These are phyloP conservation scores for Sternarchorhynchus goeldii DNA, from an alignment of 2,797 vertebrate genomes.

Conservation along the genomic window DNA sequence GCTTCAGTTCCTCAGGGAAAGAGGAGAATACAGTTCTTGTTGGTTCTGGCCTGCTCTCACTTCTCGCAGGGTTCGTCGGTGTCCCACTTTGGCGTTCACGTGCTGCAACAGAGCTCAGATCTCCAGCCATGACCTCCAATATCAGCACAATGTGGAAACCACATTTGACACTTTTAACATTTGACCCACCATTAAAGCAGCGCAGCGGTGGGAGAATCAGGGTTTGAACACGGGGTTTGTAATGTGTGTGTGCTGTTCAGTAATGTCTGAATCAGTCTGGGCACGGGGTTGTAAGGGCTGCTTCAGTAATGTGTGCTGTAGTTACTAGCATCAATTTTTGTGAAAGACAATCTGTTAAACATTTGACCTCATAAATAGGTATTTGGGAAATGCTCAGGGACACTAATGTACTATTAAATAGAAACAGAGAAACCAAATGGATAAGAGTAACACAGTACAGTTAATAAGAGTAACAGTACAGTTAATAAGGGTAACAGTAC, in stretches of 20 bases:
- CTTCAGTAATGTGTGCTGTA: conserved; percentile 46
- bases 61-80: background rate
- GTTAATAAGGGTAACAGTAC: no score
- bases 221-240: no score
- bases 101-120: background rate
- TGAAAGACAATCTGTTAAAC: conserved; percentile 56
- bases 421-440: conserved; percentile 21
- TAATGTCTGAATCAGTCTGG: background rate
- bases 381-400: conserved; percentile 53
- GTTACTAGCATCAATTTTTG: conserved; percentile 41
- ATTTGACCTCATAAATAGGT: conserved; percentile 53
- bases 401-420: conserved; percentile 41
- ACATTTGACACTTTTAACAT: background rate
- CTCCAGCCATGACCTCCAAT: background rate
- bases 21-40: conserved; percentile 18
- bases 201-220: no score
- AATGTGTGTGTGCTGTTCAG: no score
- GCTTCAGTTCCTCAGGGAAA: conserved; percentile 37
- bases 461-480: no score
- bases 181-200: background rate
- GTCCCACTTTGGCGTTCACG: background rate
- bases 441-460: background rate
- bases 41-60: conserved; percentile 6
- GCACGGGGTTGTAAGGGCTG: conserved; percentile 51
- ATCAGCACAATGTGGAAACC: background rate